A percentile compares a stretch with the other conserved stretches of the same genome.
phyloP scores from a whole-genome alignment of 1,140 invertebrate species.

The Limonius californicus region DNA sequence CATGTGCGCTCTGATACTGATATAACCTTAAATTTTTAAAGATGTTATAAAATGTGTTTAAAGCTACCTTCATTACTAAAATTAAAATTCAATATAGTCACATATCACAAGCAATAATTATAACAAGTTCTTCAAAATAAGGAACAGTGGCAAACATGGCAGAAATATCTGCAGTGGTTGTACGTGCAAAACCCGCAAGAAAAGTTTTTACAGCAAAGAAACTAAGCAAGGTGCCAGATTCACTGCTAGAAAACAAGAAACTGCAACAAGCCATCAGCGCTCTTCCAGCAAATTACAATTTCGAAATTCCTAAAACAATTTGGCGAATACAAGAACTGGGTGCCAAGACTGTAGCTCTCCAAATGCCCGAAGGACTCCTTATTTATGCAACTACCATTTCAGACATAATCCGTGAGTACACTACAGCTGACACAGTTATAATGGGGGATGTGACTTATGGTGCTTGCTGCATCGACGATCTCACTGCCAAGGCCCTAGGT shows the following conservation, averaged over 20 bases:
- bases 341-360: slow-evolving; percentile 87
- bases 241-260: slow-evolving; percentile 74
- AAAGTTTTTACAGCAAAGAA: slow-evolving; percentile 73
- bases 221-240: slow-evolving; percentile 76
- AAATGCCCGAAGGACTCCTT: slow-evolving; percentile 93
- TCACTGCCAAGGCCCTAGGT: slow-evolving; percentile 83
- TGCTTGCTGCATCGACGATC: slow-evolving; percentile 99
- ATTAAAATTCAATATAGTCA: too few species aligned
- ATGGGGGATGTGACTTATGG: slow-evolving; percentile 98
- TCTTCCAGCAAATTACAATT: slow-evolving; percentile 95
- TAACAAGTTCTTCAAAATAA: too few species aligned
- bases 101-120: too few species aligned
- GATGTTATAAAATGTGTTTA: too few species aligned
- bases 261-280: slow-evolving; percentile 68
- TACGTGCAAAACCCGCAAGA: slow-evolving; percentile 70
- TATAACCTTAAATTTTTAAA: too few species aligned
- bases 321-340: slow-evolving; percentile 85
- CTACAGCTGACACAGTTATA: slow-evolving; percentile 89
- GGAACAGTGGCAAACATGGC: too few species aligned
- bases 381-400: slow-evolving; percentile 91
- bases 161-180: slow-evolving; percentile 56
- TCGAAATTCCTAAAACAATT: slow-evolving; percentile 97
- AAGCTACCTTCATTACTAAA: too few species aligned
- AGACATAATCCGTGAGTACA: slow-evolving; percentile 93
- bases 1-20: too few species aligned